Base-by-base conservation (phyloP, 30 jellyfish, hydroid and myxozoan species). In the Pseudorhiza aurosa region DNA sequence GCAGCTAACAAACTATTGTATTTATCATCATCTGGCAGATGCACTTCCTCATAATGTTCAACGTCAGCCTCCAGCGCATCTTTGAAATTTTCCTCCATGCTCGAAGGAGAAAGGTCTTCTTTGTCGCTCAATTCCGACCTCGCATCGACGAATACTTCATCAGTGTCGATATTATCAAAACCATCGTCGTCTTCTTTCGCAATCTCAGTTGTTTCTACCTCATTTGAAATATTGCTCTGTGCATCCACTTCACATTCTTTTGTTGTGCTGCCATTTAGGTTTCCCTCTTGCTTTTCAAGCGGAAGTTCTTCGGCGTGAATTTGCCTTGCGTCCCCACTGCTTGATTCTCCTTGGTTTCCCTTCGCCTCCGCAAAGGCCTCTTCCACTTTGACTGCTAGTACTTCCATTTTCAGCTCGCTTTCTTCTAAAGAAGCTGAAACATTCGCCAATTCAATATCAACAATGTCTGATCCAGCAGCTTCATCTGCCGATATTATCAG, bases 101-200 rank as follows among this genome's bases (percentile, higher is more conserved):
- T 59, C 29, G 27, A 28, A 26, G 58, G 37, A 36, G 74, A 50
- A 8, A 15, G 51, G 47, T 25, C 8, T 8, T 11, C 32, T 10
- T 65, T 84, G 15, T 46, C 72, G 29, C 77, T 64, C 42, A 80
- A 29, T 37, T 80, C 91, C 0, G 84, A 64, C 37, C 47, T 50
- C 7, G 91, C 91, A 65, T 80, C 91, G 22, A 45, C 80, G 26
- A 80, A 80, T 47, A 70, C 43, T 17, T 80, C 91, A 27, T 80
- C 91, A 6, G 91, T 21, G 9, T 80, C 91, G 28, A 80, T 80
- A 27, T 80, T 63, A 9, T 62, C 77, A 27, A 80, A 80, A 27
- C 76, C 91, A 26, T 80, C 91, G 18, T 80, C 91, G 42, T 80
- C 90, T 6, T 73, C 87, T 28, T 43, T 59, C 9, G 51, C 27